These are phyloP conservation scores for Drosophila elegans DNA, from an alignment of 1,140 invertebrate genomes.

Conservation along the genomic window DNA sequence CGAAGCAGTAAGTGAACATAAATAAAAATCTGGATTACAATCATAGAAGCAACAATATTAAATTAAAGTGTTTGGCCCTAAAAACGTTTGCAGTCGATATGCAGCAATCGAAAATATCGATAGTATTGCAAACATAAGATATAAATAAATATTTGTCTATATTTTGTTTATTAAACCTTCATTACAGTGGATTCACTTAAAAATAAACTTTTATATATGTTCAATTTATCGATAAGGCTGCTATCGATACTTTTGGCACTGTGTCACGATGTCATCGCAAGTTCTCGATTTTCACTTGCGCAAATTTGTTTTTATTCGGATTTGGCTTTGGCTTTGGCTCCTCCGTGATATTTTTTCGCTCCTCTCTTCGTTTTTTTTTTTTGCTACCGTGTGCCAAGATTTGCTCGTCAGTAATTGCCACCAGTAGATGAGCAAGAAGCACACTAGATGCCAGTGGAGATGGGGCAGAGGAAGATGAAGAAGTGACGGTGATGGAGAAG, in stretches of 20 bases:
- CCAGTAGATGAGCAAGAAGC: conserved; percentile 22
- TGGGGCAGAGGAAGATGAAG: neutral
- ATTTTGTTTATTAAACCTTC: no score
- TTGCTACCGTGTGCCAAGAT: conserved; percentile 60
- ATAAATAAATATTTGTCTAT: no score
- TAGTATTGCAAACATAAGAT: no score
- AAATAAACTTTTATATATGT: no score
- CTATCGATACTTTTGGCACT: neutral
- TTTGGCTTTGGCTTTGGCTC: neutral
- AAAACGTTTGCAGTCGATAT: no score
- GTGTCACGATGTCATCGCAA: conserved; percentile 9
- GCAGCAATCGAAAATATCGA: no score
- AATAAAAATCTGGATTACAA: no score
- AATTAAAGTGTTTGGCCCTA: no score
- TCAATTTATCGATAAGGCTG: no score
- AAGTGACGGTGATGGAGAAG: conserved; percentile 48
- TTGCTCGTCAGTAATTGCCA: conserved; percentile 70
- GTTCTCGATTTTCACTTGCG: conserved; percentile 17
- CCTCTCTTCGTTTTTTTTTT: neutral
- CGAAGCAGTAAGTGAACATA: no score
- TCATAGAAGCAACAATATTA: no score
- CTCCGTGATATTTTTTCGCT: neutral
- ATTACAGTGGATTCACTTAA: no score
- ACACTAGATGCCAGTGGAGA: conserved; percentile 2
- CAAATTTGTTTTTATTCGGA: conserved; percentile 61